phyloP scores from a whole-genome alignment of 2,888 invertebrate species.

The Apodemia hepburni region DNA sequence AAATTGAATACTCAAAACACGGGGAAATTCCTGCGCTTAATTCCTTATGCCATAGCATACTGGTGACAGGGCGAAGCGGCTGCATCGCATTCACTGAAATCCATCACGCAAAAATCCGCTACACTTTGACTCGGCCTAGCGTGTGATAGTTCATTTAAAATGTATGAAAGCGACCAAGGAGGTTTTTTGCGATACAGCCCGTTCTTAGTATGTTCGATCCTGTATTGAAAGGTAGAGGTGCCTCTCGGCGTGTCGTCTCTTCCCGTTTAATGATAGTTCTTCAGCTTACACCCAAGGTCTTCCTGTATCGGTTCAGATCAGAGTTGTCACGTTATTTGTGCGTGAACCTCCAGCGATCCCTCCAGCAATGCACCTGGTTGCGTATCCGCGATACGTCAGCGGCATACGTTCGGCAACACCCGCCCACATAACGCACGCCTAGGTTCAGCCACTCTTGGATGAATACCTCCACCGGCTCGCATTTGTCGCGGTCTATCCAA shows the following conservation, averaged over 20 bases:
- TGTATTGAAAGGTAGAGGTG: too few species aligned
- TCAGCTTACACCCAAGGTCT: background rate
- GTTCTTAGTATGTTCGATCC: too few species aligned
- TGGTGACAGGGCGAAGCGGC: too few species aligned
- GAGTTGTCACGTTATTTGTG: constrained; percentile 31
- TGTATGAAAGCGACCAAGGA: too few species aligned
- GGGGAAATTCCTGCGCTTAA: too few species aligned
- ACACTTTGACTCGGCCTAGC: too few species aligned
- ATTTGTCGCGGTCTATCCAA: constrained; percentile 86
- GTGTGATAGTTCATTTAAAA: too few species aligned
- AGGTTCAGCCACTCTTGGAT: constrained; percentile 89
- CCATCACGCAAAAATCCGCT: too few species aligned
- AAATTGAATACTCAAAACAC: too few species aligned
- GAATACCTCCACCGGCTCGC: constrained; percentile 85
- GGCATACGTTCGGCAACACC: constrained; percentile 94
- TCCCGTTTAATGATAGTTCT: background rate
- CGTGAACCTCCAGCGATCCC: constrained; percentile 62
- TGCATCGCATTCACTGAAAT: too few species aligned
- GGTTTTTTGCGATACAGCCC: too few species aligned
- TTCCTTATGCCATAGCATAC: too few species aligned
- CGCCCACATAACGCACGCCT: constrained; percentile 93
- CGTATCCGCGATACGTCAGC: constrained; percentile 88
- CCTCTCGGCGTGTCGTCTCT: background rate
- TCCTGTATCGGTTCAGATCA: background rate
- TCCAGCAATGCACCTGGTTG: constrained; percentile 79